A percentile compares a stretch with the other conserved stretches of the same genome.
Conservation (phyloP, 2,888 invertebrate genomes). For the Mellilla xanthometata region DNA sequence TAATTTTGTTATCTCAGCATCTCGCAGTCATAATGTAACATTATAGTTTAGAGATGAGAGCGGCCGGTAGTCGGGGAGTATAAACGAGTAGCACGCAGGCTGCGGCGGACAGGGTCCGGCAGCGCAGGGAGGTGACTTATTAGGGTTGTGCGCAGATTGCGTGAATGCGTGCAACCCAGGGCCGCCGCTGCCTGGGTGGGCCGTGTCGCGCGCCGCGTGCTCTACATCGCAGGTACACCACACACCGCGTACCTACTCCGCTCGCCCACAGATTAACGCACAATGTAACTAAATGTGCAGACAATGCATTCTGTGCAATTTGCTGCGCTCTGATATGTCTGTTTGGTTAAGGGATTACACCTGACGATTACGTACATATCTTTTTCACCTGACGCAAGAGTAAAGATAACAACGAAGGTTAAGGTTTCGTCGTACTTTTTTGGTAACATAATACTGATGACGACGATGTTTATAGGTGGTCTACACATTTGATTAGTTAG, state of each 20-base stretch:
- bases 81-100: conserved; percentile 46
- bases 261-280: conserved; percentile 29
- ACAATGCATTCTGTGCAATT: conserved; percentile 59
- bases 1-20: conserved; percentile 65
- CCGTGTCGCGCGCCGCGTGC: too few species aligned
- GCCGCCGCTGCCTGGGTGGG: conserved; percentile 68
- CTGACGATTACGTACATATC: conserved; percentile 26
- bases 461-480: too few species aligned
- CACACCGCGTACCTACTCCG: conserved; percentile 48
- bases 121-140: conserved; percentile 52
- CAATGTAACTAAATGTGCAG: conserved; percentile 32
- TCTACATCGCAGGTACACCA: conserved; percentile 66
- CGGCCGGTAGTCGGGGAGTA: conserved; percentile 43
- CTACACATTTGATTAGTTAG: too few species aligned
- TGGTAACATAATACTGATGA: too few species aligned
- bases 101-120: conserved; percentile 44
- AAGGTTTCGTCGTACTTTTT: too few species aligned
- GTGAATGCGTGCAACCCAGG: conserved; percentile 74
- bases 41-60: conserved; percentile 46
- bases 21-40: conserved; percentile 57
- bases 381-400: not conserved
- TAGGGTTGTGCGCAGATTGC: conserved; percentile 67
- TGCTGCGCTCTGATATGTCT: conserved; percentile 51
- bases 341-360: conserved; percentile 50
- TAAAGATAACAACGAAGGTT: too few species aligned